Percentiles rank a stretch among this genome's conserved stretches.
phyloP scores from a whole-genome alignment of 2,113 vertebrate species.

The Tympanuchus pallidicinctus region DNA sequence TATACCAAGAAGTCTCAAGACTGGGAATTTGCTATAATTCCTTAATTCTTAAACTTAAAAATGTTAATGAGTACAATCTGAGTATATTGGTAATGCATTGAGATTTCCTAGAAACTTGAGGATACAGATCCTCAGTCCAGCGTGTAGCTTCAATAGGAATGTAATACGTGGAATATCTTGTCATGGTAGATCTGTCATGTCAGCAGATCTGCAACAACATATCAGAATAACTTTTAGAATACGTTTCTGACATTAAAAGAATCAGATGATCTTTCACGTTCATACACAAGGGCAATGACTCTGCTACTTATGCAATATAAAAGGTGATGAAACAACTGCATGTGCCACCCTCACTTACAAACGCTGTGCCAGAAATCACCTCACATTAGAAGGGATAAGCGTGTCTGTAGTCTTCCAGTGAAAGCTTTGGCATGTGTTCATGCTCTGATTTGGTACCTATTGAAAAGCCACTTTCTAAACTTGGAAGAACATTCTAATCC shows the following conservation, averaged over 20 bases:
- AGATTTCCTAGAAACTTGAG: background rate
- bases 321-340: background rate
- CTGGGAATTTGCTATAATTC: background rate
- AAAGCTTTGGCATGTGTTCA: background rate
- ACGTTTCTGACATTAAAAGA: background rate
- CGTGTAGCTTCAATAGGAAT: background rate
- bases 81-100: background rate
- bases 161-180: background rate
- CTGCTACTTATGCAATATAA: background rate
- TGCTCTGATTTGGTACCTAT: background rate
- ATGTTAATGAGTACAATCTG: background rate
- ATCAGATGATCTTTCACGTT: background rate
- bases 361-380: background rate
- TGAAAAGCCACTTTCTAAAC: background rate
- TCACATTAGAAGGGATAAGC: background rate
- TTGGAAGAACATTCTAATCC: background rate
- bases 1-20: background rate
- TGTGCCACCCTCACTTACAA: background rate
- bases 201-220: background rate
- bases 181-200: background rate
- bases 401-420: background rate
- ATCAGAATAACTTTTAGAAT: background rate
- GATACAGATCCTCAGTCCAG: background rate
- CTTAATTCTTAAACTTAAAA: background rate
- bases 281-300: background rate